A percentile compares a stretch with the other conserved stretches of the same genome.
Evolutionary conservation across 2,888 invertebrate species (phyloP).

Genomic region (Formica aserva): DNA sequence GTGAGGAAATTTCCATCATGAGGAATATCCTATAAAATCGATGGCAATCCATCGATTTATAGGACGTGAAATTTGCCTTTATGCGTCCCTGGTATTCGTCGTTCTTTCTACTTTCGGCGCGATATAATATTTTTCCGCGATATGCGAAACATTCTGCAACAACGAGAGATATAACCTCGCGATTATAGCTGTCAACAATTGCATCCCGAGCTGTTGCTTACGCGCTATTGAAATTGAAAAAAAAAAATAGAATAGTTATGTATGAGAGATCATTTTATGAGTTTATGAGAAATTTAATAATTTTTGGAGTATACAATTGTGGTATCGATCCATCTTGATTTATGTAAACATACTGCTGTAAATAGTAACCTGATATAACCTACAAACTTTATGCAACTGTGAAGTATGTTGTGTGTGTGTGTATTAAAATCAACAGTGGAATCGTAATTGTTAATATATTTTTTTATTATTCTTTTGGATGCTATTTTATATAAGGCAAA

Average conservation of each 20-base stretch:
- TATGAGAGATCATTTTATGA: background rate
- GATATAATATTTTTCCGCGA: slow-evolving; percentile 69
- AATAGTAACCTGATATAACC: slow-evolving; percentile 19
- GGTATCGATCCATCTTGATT: background rate
- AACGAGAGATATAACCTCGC: slow-evolving; percentile 60
- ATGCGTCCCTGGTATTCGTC: slow-evolving; percentile 20
- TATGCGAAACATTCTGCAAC: slow-evolving; percentile 1
- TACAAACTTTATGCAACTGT: background rate
- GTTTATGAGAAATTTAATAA: background rate
- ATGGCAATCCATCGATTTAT: slow-evolving; percentile 71
- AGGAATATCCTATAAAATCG: slow-evolving; percentile 71
- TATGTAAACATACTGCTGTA: slow-evolving; percentile 19
- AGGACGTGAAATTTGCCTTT: slow-evolving; percentile 14
- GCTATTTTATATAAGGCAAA: background rate
- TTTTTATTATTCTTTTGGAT: background rate
- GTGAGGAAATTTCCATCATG: slow-evolving; percentile 75
- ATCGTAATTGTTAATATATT: background rate
- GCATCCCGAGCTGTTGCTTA: background rate
- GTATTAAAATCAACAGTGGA: background rate
- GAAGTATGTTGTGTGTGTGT: background rate
- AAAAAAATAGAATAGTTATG: background rate
- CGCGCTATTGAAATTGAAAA: background rate
- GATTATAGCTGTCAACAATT: slow-evolving; percentile 41
- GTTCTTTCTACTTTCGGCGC: slow-evolving; percentile 18
- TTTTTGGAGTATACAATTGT: background rate